phyloP scores from a whole-genome alignment of 2,797 vertebrate genomes.

The Cephalopachus bancanus region DNA sequence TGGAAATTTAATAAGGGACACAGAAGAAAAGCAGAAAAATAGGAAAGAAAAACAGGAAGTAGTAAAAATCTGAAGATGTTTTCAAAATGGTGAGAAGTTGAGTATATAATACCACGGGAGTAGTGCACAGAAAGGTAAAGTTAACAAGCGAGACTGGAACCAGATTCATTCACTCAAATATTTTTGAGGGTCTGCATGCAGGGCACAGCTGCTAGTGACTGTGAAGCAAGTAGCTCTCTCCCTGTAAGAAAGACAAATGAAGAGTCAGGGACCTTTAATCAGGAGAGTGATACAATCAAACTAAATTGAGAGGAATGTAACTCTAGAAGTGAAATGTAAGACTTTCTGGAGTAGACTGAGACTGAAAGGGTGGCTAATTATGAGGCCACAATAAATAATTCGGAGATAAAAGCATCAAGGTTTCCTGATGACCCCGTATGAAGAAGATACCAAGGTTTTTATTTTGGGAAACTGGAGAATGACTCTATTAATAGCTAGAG shows the following conservation, averaged over 20 bases:
- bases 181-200: background rate
- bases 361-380: constrained; percentile 11
- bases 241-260: background rate
- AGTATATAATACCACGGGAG: background rate
- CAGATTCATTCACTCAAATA: background rate
- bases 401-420: constrained; percentile 61
- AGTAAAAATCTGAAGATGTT: background rate
- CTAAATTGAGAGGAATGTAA: constrained; percentile 45
- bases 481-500: background rate
- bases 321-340: constrained; percentile 57
- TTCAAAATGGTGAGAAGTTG: background rate
- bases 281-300: constrained; percentile 47
- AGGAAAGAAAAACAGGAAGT: background rate
- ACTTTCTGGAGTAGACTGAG: background rate
- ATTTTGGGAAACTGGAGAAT: constrained; percentile 15
- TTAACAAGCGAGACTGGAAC: accelerated
- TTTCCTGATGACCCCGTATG: constrained; percentile 49
- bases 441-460: constrained; percentile 56
- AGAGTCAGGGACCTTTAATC: background rate
- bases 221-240: background rate
- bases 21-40: background rate
- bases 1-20: background rate
- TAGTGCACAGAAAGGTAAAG: background rate
- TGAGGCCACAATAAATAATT: constrained; percentile 69
- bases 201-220: background rate